Evolutionary conservation across 2,113 vertebrate species (phyloP).

Genomic region (Porphyrio hochstetteri): DNA sequence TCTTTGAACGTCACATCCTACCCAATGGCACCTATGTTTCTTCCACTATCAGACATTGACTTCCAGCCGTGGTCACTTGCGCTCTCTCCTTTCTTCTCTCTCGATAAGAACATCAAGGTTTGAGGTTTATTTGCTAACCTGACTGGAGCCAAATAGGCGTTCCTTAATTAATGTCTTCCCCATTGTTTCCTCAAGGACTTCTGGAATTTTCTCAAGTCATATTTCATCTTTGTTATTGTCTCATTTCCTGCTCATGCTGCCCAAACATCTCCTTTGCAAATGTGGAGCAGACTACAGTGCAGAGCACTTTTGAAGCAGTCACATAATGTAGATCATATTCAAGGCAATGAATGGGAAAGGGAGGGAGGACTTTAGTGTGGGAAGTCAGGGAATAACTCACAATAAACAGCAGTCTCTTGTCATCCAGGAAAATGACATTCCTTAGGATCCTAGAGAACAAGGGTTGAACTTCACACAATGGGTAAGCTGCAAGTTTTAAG

Average conservation of each 20-base stretch:
- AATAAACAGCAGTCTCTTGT: neutral
- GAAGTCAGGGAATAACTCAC: neutral
- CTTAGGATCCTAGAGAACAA: neutral
- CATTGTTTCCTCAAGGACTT: constrained; percentile 4
- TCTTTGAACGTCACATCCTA: neutral
- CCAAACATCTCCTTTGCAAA: neutral
- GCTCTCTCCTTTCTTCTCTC: neutral
- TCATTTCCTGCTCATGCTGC: neutral
- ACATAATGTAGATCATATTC: neutral
- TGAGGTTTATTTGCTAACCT: neutral
- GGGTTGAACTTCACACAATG: neutral
- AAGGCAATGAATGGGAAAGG: accelerated
- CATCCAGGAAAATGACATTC: accelerated
- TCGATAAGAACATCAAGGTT: neutral
- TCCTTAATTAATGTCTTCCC: neutral
- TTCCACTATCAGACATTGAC: neutral
- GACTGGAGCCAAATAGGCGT: neutral
- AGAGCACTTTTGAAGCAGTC: neutral
- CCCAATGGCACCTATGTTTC: neutral
- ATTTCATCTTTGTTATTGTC: neutral
- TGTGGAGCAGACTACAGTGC: neutral
- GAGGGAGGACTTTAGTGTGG: neutral
- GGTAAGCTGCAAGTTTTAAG: neutral
- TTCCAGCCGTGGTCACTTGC: neutral
- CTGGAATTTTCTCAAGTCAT: neutral